These are phyloP conservation scores for Neopipo cinnamomea DNA, from an alignment of 2,113 vertebrate species.

Conservation along the genomic window DNA sequence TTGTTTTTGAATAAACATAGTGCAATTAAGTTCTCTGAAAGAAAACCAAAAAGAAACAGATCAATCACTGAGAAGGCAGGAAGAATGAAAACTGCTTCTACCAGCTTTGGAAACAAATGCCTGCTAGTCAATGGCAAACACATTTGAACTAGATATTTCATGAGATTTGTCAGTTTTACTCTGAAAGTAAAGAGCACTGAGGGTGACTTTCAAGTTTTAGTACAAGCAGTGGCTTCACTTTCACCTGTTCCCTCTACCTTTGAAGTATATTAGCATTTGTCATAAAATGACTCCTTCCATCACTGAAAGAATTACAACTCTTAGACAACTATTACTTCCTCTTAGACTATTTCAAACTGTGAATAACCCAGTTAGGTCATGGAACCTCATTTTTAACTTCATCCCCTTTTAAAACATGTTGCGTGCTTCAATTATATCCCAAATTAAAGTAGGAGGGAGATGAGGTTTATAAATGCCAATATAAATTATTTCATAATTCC, in stretches of 20 bases:
- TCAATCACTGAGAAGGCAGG: slow-evolving; percentile 30
- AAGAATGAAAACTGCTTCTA: slow-evolving; percentile 39
- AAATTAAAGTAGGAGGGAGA: not conserved
- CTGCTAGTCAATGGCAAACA: slow-evolving; percentile 1
- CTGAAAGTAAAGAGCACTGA: slow-evolving; percentile 16
- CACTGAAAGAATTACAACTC: not conserved
- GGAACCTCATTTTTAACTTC: not conserved
- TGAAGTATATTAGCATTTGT: slow-evolving; percentile 21
- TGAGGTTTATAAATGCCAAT: not conserved
- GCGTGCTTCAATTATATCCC: not conserved
- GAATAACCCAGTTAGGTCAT: not conserved
- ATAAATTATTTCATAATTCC: not conserved
- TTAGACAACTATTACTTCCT: not conserved
- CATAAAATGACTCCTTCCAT: not conserved
- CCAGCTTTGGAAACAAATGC: slow-evolving; percentile 12
- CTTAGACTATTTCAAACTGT: not conserved
- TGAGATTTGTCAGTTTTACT: slow-evolving; percentile 22
- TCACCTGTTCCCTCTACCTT: slow-evolving; percentile 22
- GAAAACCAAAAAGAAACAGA: slow-evolving; percentile 42
- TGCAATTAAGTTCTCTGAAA: slow-evolving; percentile 27
- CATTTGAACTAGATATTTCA: slow-evolving; percentile 52
- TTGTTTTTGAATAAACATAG: not conserved
- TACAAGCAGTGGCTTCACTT: slow-evolving; percentile 21
- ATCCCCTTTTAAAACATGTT: not conserved
- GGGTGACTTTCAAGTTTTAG: slow-evolving; percentile 8